A percentile compares a stretch with the other conserved stretches of the same genome.
Conservation (phyloP, 2,113 vertebrate species). For the Hemiscyllium ocellatum region DNA sequence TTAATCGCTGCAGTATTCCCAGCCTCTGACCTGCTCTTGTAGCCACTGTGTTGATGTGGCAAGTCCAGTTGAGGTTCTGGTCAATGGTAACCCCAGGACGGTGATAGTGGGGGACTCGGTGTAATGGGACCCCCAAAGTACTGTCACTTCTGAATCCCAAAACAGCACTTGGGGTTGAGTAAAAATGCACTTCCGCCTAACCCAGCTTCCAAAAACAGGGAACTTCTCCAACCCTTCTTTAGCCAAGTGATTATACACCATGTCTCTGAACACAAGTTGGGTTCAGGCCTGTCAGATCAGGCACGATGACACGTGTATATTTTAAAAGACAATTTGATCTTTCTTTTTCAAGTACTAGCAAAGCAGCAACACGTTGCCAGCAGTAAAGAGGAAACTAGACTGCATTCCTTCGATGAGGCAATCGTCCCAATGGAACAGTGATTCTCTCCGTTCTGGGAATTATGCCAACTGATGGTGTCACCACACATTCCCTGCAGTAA, state of each 20-base stretch:
- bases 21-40: too few relatives aligned
- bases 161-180: background rate
- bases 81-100: too few relatives aligned
- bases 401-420: background rate
- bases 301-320: background rate
- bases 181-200: background rate
- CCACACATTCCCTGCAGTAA: too few relatives aligned
- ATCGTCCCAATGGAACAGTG: background rate
- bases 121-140: background rate
- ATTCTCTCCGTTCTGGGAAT: background rate
- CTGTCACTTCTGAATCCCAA: background rate
- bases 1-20: too few relatives aligned
- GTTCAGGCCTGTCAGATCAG: background rate
- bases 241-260: background rate
- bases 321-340: background rate
- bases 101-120: too few relatives aligned
- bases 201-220: background rate
- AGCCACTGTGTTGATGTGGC: too few relatives aligned
- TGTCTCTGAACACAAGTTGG: background rate
- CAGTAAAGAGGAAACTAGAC: background rate
- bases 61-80: too few relatives aligned
- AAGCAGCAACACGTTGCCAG: background rate
- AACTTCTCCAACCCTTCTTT: background rate
- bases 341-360: background rate
- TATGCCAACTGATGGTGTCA: background rate